Evolutionary conservation across 2,888 invertebrate genomes (phyloP), one percentile per base, ranked within the genome.

Genomic region (Ochlodes sylvanus): DNA sequence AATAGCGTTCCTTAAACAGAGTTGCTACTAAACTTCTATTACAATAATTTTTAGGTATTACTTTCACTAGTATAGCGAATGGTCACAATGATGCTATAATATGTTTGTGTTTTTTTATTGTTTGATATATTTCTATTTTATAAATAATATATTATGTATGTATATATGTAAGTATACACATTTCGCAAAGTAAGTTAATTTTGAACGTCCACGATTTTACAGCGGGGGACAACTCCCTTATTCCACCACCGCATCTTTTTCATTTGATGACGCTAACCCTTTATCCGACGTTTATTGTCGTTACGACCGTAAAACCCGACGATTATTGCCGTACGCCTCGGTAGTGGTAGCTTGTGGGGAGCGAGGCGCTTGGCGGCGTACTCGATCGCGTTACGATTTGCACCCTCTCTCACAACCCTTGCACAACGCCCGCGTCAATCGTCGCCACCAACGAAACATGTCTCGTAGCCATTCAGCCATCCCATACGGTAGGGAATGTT

Each of bases 251-350:
- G 87, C 89, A 80, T 88, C 85, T 75, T 84, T 86, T 73, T 87
- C 86, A 76, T 87, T 85, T 77, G 86, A 88, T 86, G 89, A 86
- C 77, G 87, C 88, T 88, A 85, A 79, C 77, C 82, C 82, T 67
- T 71, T 80, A 64, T 81, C 82, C 63, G 68, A 77, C 52, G 71
- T 73, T 72, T 77, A 77, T 72, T 79, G 73, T 70, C 72, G 68
- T 15, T 68, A 70, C 69, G 76, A 81, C 70, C 76, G 76, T 66
- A 56, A 72, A 67, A 72, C 72, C 44, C 79, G 76, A 63, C 83
- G 87, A 68, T 67, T 86, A 66, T 77, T 90, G 69, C 89, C 91
- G 41, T 71, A 69, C 69, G 79, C 89, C 57, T 79, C 74, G 69
- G 72, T 86, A 47, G 83, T 87, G 61, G 76, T 78, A 70, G 78